Conservation (phyloP, 2,888 invertebrate genomes). For the Rhopalosiphum nymphaeae region DNA sequence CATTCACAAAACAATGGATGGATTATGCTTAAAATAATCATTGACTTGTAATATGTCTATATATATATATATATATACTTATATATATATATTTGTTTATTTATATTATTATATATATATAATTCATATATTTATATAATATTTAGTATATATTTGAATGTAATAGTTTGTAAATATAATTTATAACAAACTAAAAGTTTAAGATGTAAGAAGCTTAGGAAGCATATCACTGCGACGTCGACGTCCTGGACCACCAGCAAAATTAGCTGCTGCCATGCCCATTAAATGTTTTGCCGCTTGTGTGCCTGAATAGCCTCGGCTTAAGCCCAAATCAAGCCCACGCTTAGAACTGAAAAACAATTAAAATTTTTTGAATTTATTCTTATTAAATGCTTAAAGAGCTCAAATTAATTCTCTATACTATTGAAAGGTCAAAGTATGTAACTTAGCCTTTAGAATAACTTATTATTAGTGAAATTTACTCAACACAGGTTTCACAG, state of each 20-base stretch:
- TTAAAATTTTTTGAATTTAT: constrained; percentile 49
- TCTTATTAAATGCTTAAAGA: neutral
- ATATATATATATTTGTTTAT: constrained; percentile 24
- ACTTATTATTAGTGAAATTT: neutral
- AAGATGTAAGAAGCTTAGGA: constrained; percentile 61
- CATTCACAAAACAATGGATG: constrained; percentile 62
- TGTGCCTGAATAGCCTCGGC: constrained; percentile 89
- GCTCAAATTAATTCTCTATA: constrained; percentile 45
- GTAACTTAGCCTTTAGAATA: neutral
- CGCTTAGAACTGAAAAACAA: constrained; percentile 81
- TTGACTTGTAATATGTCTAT: constrained; percentile 53
- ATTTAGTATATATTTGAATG: constrained; percentile 59
- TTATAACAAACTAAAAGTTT: constrained; percentile 63
- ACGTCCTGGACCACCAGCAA: constrained; percentile 89
- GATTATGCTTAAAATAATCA: constrained; percentile 58
- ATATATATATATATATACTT: constrained; percentile 28
- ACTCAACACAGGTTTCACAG: neutral
- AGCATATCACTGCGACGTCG: constrained; percentile 76
- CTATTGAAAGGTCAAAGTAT: constrained; percentile 14
- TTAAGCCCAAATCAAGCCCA: constrained; percentile 87
- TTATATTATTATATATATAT: constrained; percentile 55
- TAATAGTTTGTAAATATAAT: constrained; percentile 57
- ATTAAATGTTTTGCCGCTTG: constrained; percentile 92
- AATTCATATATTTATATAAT: constrained; percentile 60
- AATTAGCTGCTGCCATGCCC: constrained; percentile 90